phyloP scores from a whole-genome alignment of 2,797 vertebrate genomes.

The Eutrigla gurnardus region DNA sequence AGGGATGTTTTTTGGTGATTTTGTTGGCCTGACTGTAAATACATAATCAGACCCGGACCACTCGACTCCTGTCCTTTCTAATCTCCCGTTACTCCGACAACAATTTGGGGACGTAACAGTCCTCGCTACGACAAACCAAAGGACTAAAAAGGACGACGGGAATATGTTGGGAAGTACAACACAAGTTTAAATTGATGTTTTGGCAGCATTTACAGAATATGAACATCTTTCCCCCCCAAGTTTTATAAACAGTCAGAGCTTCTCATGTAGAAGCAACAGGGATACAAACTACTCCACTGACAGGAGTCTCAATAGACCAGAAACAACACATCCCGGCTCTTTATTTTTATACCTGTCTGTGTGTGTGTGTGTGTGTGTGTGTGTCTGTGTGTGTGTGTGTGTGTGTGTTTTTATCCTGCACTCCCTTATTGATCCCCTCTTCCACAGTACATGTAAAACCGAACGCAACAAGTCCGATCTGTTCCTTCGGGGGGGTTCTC shows the following conservation, averaged over 20 bases:
- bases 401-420: background rate
- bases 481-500: background rate
- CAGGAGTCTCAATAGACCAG: background rate
- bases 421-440: constrained; percentile 9
- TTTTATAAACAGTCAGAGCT: background rate
- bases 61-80: too few species aligned
- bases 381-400: background rate
- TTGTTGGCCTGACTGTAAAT: too few species aligned
- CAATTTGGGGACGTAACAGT: too few species aligned
- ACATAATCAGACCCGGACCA: too few species aligned
- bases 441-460: background rate
- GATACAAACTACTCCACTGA: background rate
- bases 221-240: background rate
- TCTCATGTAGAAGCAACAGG: background rate
- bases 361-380: background rate
- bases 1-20: too few species aligned
- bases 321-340: constrained; percentile 14
- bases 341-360: background rate
- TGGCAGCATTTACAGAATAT: background rate
- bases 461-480: constrained; percentile 17
- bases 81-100: too few species aligned
- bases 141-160: too few species aligned
- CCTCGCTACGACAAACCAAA: too few species aligned
- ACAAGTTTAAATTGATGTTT: background rate
- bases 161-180: too few species aligned